Conservation (phyloP, 2,113 vertebrate species). For the Lophochroa leadbeateri region DNA sequence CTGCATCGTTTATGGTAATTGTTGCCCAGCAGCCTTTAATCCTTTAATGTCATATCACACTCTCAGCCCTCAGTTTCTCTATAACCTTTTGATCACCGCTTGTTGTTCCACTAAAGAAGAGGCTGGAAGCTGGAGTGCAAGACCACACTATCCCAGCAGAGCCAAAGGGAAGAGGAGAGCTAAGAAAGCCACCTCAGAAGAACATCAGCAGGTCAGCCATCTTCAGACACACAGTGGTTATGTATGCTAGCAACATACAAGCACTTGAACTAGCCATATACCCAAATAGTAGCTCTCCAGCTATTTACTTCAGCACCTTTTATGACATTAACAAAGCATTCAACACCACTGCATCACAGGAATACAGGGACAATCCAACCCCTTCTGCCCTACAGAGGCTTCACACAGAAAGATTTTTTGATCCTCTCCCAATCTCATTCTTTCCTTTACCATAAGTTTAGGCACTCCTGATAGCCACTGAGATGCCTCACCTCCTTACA, state of each 20-base stretch:
- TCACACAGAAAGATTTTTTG: not conserved
- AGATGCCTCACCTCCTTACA: not conserved
- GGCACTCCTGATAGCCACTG: accelerated
- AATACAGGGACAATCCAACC: not conserved
- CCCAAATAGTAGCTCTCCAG: not conserved
- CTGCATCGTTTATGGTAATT: constrained; percentile 8
- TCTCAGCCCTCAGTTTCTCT: not conserved
- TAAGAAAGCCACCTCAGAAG: not conserved
- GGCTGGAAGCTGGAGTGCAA: not conserved
- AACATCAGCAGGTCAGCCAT: not conserved
- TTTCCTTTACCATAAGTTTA: not conserved
- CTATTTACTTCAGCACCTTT: not conserved
- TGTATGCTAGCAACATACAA: accelerated
- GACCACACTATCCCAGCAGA: not conserved
- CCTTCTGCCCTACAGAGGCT: not conserved
- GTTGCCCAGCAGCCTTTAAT: not conserved
- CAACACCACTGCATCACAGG: not conserved
- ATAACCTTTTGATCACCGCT: not conserved
- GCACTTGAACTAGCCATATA: not conserved
- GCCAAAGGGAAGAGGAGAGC: not conserved
- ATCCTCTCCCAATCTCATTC: not conserved
- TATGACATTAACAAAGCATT: not conserved
- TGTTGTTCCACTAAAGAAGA: not conserved
- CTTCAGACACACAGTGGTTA: not conserved
- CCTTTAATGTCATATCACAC: not conserved